phyloP scores from a whole-genome alignment of 2,797 vertebrate species.

The Linurgus olivaceus region DNA sequence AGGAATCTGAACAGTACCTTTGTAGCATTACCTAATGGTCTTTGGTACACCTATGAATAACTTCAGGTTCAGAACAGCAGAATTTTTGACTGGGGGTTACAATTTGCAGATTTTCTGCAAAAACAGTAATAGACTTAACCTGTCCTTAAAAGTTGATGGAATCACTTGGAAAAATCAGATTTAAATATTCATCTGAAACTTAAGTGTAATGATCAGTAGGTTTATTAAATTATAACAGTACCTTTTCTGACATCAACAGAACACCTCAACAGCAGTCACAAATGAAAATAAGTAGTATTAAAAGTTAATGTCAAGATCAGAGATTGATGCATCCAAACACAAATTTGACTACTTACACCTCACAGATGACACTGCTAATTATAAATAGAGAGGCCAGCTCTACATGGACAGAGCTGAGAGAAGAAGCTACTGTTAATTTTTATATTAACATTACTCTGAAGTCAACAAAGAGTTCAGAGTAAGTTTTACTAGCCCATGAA shows the following conservation, averaged over 20 bases:
- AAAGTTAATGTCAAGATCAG: background rate
- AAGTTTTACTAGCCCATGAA: background rate
- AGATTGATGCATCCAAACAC: background rate
- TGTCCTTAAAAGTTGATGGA: background rate
- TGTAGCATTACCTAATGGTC: background rate
- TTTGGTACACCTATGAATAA: background rate
- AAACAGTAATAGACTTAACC: background rate
- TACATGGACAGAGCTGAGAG: background rate
- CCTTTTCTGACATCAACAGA: background rate
- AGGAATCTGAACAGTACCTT: background rate
- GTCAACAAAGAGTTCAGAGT: background rate
- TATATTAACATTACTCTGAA: background rate
- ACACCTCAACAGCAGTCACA: background rate
- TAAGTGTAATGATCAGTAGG: background rate
- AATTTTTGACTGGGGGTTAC: background rate
- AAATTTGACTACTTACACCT: background rate
- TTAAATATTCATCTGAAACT: background rate
- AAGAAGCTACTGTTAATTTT: background rate
- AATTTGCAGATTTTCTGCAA: background rate
- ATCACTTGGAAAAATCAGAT: background rate
- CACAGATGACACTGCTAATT: background rate
- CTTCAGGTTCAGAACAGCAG: background rate
- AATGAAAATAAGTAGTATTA: background rate
- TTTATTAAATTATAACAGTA: background rate
- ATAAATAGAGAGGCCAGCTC: background rate